Evolutionary conservation across 2,888 invertebrate species (phyloP).

Genomic region (Orthonychiurus folsomi): DNA sequence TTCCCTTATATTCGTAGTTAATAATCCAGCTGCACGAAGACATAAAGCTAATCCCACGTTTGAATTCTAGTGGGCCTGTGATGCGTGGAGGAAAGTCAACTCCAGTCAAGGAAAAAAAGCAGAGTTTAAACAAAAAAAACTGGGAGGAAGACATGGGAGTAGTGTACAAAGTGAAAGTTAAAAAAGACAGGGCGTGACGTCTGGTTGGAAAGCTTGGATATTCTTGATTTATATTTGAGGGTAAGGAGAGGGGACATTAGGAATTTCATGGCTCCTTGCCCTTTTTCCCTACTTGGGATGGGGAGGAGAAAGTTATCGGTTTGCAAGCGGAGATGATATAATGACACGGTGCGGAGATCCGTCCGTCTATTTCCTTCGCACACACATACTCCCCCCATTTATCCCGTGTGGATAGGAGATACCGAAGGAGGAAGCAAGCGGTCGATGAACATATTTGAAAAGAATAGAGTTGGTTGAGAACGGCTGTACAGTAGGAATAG

Average conservation of each 20-base stretch:
- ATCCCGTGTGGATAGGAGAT: too few species aligned
- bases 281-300: neutral
- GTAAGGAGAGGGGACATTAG: constrained; percentile 17
- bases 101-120: too few species aligned
- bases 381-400: neutral
- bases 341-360: neutral
- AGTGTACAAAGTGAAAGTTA: neutral
- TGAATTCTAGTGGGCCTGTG: too few species aligned
- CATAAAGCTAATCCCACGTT: too few species aligned
- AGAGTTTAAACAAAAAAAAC: too few species aligned
- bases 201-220: neutral
- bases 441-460: constrained; percentile 14
- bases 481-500: constrained; percentile 15
- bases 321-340: constrained; percentile 1
- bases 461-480: constrained; percentile 9
- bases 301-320: neutral
- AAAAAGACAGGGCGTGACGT: neutral
- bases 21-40: too few species aligned
- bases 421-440: neutral
- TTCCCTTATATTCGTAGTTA: too few species aligned
- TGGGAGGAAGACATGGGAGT: too few species aligned
- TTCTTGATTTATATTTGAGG: constrained; percentile 14
- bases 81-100: too few species aligned
- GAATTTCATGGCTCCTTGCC: constrained; percentile 21
- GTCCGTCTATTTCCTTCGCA: too few species aligned